Conservation (phyloP, 53 echinoderm and acorn worm species). For the Luidia sarsii region DNA sequence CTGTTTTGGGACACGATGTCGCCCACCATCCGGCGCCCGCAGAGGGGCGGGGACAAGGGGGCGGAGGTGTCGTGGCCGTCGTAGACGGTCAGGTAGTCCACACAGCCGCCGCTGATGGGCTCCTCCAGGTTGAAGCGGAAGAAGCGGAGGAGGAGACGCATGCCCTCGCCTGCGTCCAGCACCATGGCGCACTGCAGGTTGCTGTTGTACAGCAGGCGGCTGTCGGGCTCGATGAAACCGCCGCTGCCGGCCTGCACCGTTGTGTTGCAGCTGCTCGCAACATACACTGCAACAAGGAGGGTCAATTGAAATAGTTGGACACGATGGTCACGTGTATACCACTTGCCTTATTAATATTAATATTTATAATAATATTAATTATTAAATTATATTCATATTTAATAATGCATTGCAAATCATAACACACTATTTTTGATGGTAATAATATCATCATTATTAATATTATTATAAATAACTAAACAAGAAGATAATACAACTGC, state of each 20-base stretch:
- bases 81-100: constrained; percentile 76
- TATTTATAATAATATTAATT: no score
- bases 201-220: constrained; percentile 76
- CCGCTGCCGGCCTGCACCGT: constrained; percentile 68
- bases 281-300: constrained; percentile 69
- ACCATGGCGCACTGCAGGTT: constrained; percentile 76
- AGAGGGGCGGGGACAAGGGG: constrained; percentile 69
- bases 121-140: constrained; percentile 89
- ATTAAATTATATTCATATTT: no score
- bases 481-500: no score
- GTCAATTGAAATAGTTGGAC: no score
- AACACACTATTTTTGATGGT: neutral
- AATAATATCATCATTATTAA: neutral
- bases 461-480: neutral
- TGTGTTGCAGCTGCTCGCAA: constrained; percentile 75
- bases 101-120: constrained; percentile 68
- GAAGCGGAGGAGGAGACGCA: constrained; percentile 75
- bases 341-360: no score
- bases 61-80: constrained; percentile 65
- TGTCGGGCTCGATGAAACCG: constrained; percentile 88
- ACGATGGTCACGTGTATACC: no score
- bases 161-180: constrained; percentile 57
- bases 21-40: constrained; percentile 65
- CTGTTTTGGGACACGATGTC: constrained; percentile 72
- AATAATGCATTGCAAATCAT: neutral